Conservation (phyloP, 2,113 vertebrate species). For the Neopipo cinnamomea region DNA sequence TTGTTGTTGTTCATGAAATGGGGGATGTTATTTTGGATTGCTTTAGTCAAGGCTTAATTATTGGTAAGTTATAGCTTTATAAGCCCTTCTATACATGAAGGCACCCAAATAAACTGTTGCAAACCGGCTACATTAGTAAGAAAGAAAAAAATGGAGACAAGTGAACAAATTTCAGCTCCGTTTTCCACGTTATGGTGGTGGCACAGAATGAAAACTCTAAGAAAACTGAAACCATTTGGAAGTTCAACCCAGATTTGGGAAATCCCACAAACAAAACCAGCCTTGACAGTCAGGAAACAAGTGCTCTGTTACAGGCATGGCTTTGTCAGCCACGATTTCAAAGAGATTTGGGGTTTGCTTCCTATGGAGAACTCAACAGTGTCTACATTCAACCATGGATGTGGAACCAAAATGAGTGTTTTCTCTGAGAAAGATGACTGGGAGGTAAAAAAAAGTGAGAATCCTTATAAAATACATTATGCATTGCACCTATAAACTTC, state of each 20-base stretch:
- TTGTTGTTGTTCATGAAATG: background rate
- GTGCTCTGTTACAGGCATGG: background rate
- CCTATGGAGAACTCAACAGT: background rate
- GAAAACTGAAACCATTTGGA: background rate
- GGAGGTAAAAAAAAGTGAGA: background rate
- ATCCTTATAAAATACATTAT: background rate
- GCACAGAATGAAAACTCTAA: background rate
- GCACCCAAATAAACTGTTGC: background rate
- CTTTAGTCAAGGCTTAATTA: background rate
- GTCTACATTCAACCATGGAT: rapidly evolving
- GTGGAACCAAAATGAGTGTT: background rate
- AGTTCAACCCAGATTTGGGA: background rate
- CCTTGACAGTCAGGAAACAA: background rate
- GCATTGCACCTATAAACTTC: background rate
- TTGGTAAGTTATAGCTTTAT: background rate
- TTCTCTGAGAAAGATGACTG: background rate
- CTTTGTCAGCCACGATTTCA: background rate
- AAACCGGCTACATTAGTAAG: background rate
- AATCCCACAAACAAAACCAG: background rate
- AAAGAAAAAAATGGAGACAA: background rate
- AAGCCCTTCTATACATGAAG: background rate
- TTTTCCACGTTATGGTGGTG: background rate
- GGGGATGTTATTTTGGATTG: background rate
- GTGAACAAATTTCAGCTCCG: background rate
- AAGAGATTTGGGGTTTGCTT: background rate